Conservation (phyloP, 2,888 invertebrate species). For the Odontothrips loti region DNA sequence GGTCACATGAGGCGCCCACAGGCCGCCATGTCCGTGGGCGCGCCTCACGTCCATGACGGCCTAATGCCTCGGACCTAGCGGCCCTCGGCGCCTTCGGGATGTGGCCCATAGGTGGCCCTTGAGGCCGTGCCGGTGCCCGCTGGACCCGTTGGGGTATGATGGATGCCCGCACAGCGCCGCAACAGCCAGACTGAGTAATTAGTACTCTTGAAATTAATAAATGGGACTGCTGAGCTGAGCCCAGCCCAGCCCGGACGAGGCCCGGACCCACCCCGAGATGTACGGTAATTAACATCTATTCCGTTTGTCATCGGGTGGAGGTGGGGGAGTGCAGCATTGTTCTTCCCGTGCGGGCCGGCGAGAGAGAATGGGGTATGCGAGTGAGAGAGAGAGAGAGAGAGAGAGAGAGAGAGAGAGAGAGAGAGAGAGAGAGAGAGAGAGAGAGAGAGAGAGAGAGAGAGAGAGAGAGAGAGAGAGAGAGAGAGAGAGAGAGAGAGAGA, state of each 20-base stretch:
- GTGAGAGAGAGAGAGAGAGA: neutral
- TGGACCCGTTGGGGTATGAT: neutral
- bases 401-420: too few species aligned
- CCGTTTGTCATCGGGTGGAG: neutral
- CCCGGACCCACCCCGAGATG: neutral
- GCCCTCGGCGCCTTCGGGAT: too few species aligned
- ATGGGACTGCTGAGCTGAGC: constrained; percentile 1
- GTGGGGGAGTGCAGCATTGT: neutral
- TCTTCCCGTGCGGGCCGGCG: neutral
- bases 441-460: too few species aligned
- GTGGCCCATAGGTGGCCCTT: too few species aligned
- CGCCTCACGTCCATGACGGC: too few species aligned
- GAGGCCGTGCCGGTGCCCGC: too few species aligned
- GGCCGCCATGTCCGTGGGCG: too few species aligned
- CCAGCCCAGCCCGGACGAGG: neutral
- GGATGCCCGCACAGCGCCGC: neutral
- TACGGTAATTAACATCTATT: constrained; percentile 22
- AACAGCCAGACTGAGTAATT: neutral
- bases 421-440: too few species aligned
- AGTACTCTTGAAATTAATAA: constrained; percentile 13
- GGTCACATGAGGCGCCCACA: too few species aligned
- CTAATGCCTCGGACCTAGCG: too few species aligned
- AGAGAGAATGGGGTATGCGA: neutral
- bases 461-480: too few species aligned
- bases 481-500: too few species aligned